Base-by-base conservation (phyloP, 1,140 invertebrate genomes). In the Platyscapa corneri region DNA sequence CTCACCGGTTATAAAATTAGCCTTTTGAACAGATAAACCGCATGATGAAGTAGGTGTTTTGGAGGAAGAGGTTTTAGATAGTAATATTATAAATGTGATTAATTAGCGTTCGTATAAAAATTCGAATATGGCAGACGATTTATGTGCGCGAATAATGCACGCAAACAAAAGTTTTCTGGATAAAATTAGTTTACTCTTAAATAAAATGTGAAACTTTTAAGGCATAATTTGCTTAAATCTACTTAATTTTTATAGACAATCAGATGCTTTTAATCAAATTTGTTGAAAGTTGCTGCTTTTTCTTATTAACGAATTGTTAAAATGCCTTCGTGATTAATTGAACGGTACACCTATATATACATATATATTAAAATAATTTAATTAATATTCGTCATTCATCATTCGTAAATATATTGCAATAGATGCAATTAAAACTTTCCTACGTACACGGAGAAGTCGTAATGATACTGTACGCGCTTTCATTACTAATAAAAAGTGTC, bases 51-150 rank as follows among this genome's bases (percentile, higher is more conserved):
- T 82, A 70, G 74, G 79, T 77, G 84, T 77, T 81, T 84, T 53
- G 49, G 53, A 67, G 27, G 42, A 42, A 49, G 74, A 76, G 56
- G 32, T 64, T 82, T 82, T 86, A 56, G 56, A 82, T 86, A 77
- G 76, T 56, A 82, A 82, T 46, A 32, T 85, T 81, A 85, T 81
- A 75, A 85, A 85, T 74, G 56, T 82, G 64, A 82, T 82, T 86
- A 86, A 86, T 86, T 86, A 86, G 53, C n/a, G 37, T 27, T 70
- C 27, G 30, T 10, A 65, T 6, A 74, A 80, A 64, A 74, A 80
- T 67, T 39, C 27, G 46, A 79, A 75, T 18, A 49, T 32, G 18
- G 7, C 10, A 18, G 46, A 27, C 18, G 75, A 84, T 79, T 78
- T 84, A 84, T 84, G 32, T 39, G 18, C n/a, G 42, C 27, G 49